Percentiles rank a stretch among this genome's conserved stretches.
Conservation (phyloP, 2,113 vertebrate species). For the Corydoras sp. region DNA sequence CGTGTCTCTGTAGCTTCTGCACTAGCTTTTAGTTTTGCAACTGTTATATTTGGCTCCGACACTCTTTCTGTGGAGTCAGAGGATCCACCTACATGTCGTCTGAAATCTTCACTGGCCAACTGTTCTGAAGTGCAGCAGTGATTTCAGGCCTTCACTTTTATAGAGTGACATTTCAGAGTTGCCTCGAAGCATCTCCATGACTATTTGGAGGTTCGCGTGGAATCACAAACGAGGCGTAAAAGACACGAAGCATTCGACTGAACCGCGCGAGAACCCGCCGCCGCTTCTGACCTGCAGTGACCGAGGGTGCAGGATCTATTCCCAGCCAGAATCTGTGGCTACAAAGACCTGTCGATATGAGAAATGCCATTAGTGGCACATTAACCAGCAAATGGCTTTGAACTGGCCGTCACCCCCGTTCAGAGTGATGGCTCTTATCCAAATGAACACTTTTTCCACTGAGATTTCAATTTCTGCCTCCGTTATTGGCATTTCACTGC, state of each 20-base stretch:
- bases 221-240: background rate
- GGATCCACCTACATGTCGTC: no score
- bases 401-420: constrained; percentile 52
- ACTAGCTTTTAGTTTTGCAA: no score
- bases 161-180: no score
- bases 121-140: no score
- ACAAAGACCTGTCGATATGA: constrained; percentile 37
- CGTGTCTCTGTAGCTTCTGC: no score
- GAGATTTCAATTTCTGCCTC: constrained; percentile 24
- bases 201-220: no score
- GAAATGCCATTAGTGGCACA: constrained; percentile 57
- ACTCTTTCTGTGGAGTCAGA: no score
- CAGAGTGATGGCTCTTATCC: constrained; percentile 49
- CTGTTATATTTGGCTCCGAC: no score
- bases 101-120: no score
- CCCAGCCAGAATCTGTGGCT: constrained; percentile 4
- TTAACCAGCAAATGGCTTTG: constrained; percentile 60
- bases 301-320: constrained; percentile 8
- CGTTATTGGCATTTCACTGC: constrained; percentile 44
- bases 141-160: no score
- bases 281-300: background rate
- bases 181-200: no score
- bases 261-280: background rate
- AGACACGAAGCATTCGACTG: background rate
- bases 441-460: constrained; percentile 44